Base-by-base conservation (phyloP, 2,888 invertebrate genomes). In the Tipula unca region DNA sequence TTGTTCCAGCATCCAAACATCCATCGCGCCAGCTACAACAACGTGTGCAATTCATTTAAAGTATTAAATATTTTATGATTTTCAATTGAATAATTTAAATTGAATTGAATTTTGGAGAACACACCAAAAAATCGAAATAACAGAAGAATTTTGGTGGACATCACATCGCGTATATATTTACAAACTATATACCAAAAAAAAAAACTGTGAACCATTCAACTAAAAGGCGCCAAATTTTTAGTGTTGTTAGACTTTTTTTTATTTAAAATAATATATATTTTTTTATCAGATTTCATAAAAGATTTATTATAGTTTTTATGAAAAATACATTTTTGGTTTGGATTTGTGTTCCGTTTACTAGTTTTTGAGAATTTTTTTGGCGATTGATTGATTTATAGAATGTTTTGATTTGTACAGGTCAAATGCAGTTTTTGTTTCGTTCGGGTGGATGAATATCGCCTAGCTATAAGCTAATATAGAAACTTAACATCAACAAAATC, bases 351-450 rank as follows among this genome's bases (percentile, higher is more conserved):
- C 17, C 48, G 48, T 5, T 54, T 17, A 36, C 48, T 54, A 4
- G 17, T 32, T 32, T 32, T 48, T 48, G 48, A 48, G 48, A 10
- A 20, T 69, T 69, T 69, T 48, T 20, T 69, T 69, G 69, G 69
- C 69, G 69, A 69, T 69, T 69, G 69, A 69, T 69, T 69, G 69
- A 69, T 69, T 69, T 69, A 69, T 69, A 69, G 69, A 69, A 69
- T 69, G 69, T 69, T 69, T 69, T 69, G 69, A 69, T 69, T 69
- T 69, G 48, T 54, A 25, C 69, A 69, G 69, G 69, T 69, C 69
- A 69, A 69, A 69, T 69, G 69, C 69, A 69, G 69, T 69, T 25
- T 69, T 20, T 25, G 1, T 1, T 17, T 6, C 48, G 17, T 69
- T 69, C 2, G 10, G 25, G 3, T 69, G 13, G 3, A 25, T 25